Base-by-base conservation (phyloP, 2,797 vertebrate species). In the Petrocephalus schoutedeni region DNA sequence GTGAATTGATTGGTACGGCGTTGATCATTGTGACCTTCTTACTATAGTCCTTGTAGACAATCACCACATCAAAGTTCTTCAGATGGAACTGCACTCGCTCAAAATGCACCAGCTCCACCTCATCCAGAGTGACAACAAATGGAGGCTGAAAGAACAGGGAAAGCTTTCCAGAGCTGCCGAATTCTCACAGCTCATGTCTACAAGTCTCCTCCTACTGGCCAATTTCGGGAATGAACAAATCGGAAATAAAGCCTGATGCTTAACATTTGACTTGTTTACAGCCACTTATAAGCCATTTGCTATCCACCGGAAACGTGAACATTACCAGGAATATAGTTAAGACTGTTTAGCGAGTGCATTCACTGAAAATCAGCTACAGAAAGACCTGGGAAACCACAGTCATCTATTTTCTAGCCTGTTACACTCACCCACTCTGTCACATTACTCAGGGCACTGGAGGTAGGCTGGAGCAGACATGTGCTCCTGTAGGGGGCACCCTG, bases 11-110 rank as follows among this genome's bases (percentile, higher is more conserved):
- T 0, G 98, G 98, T 91, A 99, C 98, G 19, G 98, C 98, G 87
- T 99, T 99, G 94, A 99, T 98, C 98, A 99, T 99, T 0, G 98
- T 99, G 84, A 99, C 98, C 91, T 99, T 99, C 92, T 96, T 97
- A 94, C 94, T 96, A 94, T 99, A 99, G 90, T 99, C 98, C 90
- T 99, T 99, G 94, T 98, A 99, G 86, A 99, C 97, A 1, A 99
- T 97, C 83, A 99, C 98, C 90, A 98, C 96, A 77, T 99, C 98
- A 0, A 99, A 99, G 94, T 99, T 98, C 95, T 98, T 98, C 28
- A 99, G 94, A 92, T 98, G 97, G 94, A 99, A 99, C 95, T 99
- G 98, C 28, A 99, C 98, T 0, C 98, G 93, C 94, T 99, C 98
- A 58, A 99, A 99, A 92, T 99, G 98, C 61, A 99, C 97, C 91